phyloP scores from a whole-genome alignment of 1,140 invertebrate species.

The Trichonephila clavipes region DNA sequence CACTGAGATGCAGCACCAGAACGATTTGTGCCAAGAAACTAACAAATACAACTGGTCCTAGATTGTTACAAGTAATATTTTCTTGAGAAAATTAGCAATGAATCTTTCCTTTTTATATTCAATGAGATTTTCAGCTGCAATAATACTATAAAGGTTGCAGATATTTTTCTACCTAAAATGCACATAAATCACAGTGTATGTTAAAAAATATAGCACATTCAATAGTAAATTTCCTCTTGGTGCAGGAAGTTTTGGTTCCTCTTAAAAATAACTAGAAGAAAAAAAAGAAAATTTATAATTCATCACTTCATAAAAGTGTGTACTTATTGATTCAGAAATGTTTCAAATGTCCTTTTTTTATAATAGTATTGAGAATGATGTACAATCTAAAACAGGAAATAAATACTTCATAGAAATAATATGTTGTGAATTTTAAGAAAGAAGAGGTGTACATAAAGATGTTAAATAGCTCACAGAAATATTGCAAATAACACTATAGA shows the following conservation, averaged over 20 bases:
- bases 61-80: background rate
- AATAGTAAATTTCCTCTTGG: slow-evolving; percentile 10
- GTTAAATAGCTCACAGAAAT: too few species aligned
- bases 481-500: too few species aligned
- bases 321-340: too few species aligned
- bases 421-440: too few species aligned
- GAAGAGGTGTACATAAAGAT: too few species aligned
- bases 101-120: background rate
- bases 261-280: slow-evolving; percentile 65
- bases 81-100: background rate
- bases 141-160: slow-evolving; percentile 8
- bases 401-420: too few species aligned
- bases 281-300: background rate
- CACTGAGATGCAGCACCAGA: background rate
- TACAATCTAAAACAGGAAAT: too few species aligned
- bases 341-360: too few species aligned
- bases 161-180: slow-evolving; percentile 45
- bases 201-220: slow-evolving; percentile 61
- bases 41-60: background rate
- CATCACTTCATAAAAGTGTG: too few species aligned
- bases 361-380: too few species aligned
- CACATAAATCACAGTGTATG: slow-evolving; percentile 46
- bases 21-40: slow-evolving; percentile 7
- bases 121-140: background rate
- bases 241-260: background rate